Evolutionary conservation across 2,888 invertebrate species (phyloP).

Genomic region (Yponomeuta evonymella): DNA sequence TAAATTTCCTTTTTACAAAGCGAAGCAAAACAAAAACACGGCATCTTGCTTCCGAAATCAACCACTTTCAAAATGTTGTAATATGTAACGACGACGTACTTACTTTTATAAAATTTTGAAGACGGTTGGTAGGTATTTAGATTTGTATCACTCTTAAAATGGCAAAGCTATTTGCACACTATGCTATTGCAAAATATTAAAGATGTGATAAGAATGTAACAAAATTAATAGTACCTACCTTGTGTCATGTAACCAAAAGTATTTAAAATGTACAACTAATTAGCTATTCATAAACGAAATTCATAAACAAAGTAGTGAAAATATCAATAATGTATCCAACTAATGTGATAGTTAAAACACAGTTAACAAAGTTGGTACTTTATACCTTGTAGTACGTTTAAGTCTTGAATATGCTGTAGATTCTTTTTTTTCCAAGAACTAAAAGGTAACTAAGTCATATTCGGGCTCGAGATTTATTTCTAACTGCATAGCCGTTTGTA

Average conservation of each 20-base stretch:
- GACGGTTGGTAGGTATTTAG: not conserved
- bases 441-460: not conserved
- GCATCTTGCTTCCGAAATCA: not conserved
- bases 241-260: not conserved
- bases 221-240: not conserved
- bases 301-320: not conserved
- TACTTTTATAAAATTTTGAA: not conserved
- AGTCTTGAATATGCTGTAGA: not conserved
- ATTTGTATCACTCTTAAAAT: not conserved
- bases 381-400: not conserved
- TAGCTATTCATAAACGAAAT: not conserved
- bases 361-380: not conserved
- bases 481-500: not conserved
- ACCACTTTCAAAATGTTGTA: not conserved
- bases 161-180: constrained; percentile 3
- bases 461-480: not conserved
- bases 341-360: not conserved
- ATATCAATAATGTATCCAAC: not conserved
- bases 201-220: not conserved
- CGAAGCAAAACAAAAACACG: not conserved
- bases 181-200: constrained; percentile 11
- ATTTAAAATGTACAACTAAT: constrained; percentile 3
- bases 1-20: not conserved
- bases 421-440: not conserved
- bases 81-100: not conserved